These are phyloP conservation scores for Abramis brama DNA, from an alignment of 2,113 vertebrate genomes.

Conservation along the genomic window DNA sequence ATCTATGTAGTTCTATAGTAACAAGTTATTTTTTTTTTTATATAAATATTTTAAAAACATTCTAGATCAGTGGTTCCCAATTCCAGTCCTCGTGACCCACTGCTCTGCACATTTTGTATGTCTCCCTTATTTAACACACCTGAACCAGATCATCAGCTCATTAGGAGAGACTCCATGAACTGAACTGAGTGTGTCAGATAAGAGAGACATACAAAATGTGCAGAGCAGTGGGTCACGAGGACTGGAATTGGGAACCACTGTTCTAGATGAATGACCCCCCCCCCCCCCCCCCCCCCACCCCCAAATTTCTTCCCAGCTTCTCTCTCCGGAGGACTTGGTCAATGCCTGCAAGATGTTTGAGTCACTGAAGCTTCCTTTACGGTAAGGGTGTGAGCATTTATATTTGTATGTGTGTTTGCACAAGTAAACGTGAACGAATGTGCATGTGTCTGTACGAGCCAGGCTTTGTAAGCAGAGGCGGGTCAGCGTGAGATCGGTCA, in stretches of 20 bases:
- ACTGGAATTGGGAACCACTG: too few relatives aligned
- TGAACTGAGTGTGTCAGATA: too few relatives aligned
- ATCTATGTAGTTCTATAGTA: not conserved
- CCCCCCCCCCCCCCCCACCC: too few relatives aligned
- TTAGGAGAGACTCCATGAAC: too few relatives aligned
- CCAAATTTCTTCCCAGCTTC: slow-evolving; percentile 64
- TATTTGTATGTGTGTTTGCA: slow-evolving; percentile 29
- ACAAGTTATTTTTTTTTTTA: not conserved
- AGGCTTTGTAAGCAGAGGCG: slow-evolving; percentile 26
- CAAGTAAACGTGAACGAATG: slow-evolving; percentile 22
- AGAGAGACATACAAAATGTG: too few relatives aligned
- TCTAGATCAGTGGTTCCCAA: too few relatives aligned
- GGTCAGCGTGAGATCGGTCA: slow-evolving; percentile 61
- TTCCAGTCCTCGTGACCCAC: too few relatives aligned
- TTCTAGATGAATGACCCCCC: too few relatives aligned
- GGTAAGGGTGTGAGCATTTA: slow-evolving; percentile 71
- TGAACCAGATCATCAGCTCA: too few relatives aligned
- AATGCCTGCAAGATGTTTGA: slow-evolving; percentile 96
- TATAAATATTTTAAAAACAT: not conserved
- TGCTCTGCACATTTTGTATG: too few relatives aligned
- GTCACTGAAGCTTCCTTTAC: slow-evolving; percentile 88
- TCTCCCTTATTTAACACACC: too few relatives aligned
- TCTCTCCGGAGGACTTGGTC: slow-evolving; percentile 91
- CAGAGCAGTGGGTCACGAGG: too few relatives aligned
- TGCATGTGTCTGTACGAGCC: slow-evolving; percentile 25